Evolutionary conservation across 2,888 invertebrate genomes (phyloP).

Genomic region (Tholera decimalis): DNA sequence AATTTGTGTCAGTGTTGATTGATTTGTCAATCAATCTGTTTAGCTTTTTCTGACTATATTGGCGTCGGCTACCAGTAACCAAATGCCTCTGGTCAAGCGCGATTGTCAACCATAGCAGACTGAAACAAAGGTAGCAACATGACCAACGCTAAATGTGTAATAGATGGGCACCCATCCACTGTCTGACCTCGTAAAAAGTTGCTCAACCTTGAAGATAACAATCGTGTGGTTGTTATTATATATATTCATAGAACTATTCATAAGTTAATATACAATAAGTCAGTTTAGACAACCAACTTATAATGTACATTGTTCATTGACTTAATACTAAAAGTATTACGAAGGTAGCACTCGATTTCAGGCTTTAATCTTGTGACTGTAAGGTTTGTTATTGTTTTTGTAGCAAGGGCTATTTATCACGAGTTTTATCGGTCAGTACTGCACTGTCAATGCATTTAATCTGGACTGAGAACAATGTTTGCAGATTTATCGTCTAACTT

Average conservation of each 20-base stretch:
- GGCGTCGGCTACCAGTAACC: neutral
- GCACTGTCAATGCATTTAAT: slow-evolving; percentile 20
- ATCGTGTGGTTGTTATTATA: neutral
- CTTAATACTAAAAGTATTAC: neutral
- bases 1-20: slow-evolving; percentile 8
- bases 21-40: neutral
- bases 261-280: neutral
- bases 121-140: neutral
- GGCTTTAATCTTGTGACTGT: neutral
- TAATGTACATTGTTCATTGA: slow-evolving; percentile 8
- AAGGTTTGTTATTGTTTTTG: neutral
- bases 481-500: slow-evolving; percentile 16
- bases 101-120: neutral
- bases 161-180: neutral
- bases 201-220: neutral
- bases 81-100: neutral
- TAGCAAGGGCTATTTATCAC: neutral
- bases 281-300: neutral
- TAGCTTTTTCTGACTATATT: neutral
- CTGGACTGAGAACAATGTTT: slow-evolving; percentile 15
- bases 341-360: slow-evolving; percentile 3
- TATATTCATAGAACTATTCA: neutral
- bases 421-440: slow-evolving; percentile 23
- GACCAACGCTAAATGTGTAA: neutral
- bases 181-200: neutral